These are phyloP conservation scores for Scaptomyza pallida DNA, from an alignment of 1,140 invertebrate genomes.

Conservation along the genomic window DNA sequence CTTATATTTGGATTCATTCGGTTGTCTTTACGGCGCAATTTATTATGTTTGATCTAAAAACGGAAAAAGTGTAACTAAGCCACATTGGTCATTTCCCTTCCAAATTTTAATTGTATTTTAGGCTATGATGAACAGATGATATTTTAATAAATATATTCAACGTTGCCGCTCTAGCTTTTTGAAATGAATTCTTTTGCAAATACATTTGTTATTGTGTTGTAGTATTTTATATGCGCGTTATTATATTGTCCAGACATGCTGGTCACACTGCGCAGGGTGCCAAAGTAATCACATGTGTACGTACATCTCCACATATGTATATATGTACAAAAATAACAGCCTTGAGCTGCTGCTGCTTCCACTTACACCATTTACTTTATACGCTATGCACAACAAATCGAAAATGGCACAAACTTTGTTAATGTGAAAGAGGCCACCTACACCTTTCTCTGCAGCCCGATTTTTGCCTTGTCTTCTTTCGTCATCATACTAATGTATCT, in stretches of 20 bases:
- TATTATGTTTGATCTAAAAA: background rate
- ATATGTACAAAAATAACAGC: conserved; percentile 35
- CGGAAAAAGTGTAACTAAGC: too few species aligned
- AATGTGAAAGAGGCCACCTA: background rate
- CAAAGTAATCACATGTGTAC: conserved; percentile 68
- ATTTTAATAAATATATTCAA: background rate
- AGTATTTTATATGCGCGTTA: conserved; percentile 13
- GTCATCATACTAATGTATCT: conserved; percentile 13
- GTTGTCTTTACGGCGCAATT: background rate
- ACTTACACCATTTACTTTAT: conserved; percentile 38
- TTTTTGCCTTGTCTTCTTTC: background rate
- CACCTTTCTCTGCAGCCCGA: too few species aligned
- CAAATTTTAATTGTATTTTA: too few species aligned
- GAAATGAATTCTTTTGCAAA: background rate
- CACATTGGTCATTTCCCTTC: too few species aligned
- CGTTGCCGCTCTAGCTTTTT: background rate
- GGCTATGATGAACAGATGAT: background rate
- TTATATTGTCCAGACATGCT: conserved; percentile 4
- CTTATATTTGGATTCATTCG: background rate
- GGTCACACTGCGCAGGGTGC: conserved; percentile 56
- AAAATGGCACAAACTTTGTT: conserved; percentile 23
- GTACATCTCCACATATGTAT: conserved; percentile 1
- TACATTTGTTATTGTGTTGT: conserved; percentile 13
- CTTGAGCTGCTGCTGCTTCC: conserved; percentile 39
- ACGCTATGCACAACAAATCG: conserved; percentile 42